A percentile compares a stretch with the other conserved stretches of the same genome.
Evolutionary conservation across 2,113 vertebrate genomes (phyloP).

Genomic region (Progne subis): DNA sequence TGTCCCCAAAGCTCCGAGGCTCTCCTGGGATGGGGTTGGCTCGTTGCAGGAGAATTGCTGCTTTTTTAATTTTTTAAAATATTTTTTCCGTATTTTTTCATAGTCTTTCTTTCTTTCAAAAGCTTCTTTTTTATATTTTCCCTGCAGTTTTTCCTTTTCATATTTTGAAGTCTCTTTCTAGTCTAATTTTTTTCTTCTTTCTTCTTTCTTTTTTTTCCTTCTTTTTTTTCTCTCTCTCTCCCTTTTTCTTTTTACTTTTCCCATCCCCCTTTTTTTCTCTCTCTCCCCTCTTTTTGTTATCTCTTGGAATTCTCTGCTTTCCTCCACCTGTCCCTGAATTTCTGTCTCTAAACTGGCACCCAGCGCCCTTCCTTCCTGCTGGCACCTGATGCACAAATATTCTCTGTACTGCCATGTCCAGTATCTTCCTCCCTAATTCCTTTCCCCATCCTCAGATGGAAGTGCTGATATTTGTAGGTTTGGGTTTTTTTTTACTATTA

Average conservation of each 20-base stretch:
- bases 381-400: neutral
- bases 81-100: too few relatives aligned
- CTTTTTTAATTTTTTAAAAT: rapidly evolving
- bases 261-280: neutral
- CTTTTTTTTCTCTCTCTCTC: neutral
- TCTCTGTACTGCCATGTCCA: neutral
- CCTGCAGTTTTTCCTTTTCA: rapidly evolving
- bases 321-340: neutral
- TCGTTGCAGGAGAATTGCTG: neutral
- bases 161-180: neutral
- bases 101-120: neutral
- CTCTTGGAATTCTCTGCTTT: neutral
- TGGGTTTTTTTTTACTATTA: neutral
- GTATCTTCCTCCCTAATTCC: neutral
- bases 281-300: rapidly evolving
- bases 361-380: neutral
- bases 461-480: neutral
- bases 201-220: rapidly evolving
- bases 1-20: neutral
- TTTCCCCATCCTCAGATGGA: neutral
- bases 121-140: rapidly evolving
- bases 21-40: neutral
- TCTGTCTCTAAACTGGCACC: neutral
- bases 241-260: too few relatives aligned
- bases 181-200: neutral